A percentile compares a stretch with the other conserved stretches of the same genome.
Evolutionary conservation across 2,888 invertebrate species (phyloP).

Genomic region (Folsomia manolachei): DNA sequence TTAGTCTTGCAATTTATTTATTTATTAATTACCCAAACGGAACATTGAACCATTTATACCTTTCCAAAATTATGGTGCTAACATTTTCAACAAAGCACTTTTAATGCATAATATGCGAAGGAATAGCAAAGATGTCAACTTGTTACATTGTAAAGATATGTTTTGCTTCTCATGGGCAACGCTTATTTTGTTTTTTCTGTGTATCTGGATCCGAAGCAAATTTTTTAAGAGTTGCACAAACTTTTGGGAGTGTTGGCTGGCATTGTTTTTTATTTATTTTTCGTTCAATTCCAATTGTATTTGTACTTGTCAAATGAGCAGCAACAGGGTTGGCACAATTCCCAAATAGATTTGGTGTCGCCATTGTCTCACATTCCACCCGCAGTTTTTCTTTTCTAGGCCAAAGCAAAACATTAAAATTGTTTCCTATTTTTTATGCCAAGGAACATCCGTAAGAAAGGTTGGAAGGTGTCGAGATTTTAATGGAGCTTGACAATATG

Average conservation of each 20-base stretch:
- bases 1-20: too few relatives aligned
- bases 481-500: neutral
- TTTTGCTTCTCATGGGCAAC: too few relatives aligned
- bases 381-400: slow-evolving; percentile 7
- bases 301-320: neutral
- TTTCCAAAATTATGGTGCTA: too few relatives aligned
- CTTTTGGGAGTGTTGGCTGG: too few relatives aligned
- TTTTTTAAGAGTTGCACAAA: neutral
- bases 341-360: slow-evolving; percentile 46
- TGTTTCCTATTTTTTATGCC: neutral
- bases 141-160: too few relatives aligned
- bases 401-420: slow-evolving; percentile 10
- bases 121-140: too few relatives aligned
- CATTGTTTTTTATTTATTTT: neutral
- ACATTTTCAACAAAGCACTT: too few relatives aligned
- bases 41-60: too few relatives aligned
- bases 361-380: slow-evolving; percentile 43
- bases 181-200: too few relatives aligned
- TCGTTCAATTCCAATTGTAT: neutral
- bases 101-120: too few relatives aligned
- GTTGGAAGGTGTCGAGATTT: too few relatives aligned
- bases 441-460: neutral
- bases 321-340: slow-evolving; percentile 41
- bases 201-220: neutral
- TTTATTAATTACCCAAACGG: too few relatives aligned